A percentile compares a stretch with the other conserved stretches of the same genome.
These are phyloP conservation scores for Sylvia atricapilla DNA, from an alignment of 2,113 vertebrate genomes.

Conservation along the genomic window DNA sequence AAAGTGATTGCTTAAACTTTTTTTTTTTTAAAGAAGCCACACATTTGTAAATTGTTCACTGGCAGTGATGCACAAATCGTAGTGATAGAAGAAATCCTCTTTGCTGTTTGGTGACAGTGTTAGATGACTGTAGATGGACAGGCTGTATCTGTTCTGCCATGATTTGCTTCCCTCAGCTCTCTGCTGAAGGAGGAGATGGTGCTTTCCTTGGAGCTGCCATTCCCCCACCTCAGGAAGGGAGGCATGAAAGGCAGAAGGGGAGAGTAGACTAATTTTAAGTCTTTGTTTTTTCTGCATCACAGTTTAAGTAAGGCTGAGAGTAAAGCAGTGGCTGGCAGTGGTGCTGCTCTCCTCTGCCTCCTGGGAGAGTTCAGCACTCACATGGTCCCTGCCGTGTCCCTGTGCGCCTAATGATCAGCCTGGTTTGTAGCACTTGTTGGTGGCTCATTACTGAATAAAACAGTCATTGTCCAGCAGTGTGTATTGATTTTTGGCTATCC, in stretches of 20 bases:
- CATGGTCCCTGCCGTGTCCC: not conserved
- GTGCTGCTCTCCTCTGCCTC: not conserved
- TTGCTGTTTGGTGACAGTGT: not conserved
- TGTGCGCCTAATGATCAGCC: not conserved
- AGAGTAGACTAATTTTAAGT: not conserved
- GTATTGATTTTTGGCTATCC: slow-evolving; percentile 28
- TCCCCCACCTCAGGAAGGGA: not conserved
- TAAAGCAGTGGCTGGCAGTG: not conserved
- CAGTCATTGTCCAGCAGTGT: slow-evolving; percentile 1
- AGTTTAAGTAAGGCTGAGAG: not conserved
- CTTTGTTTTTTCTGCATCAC: not conserved
- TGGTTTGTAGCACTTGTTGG: slow-evolving; percentile 7
- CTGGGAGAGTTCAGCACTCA: not conserved
- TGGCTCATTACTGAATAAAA: slow-evolving; percentile 36
- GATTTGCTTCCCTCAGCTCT: not conserved
- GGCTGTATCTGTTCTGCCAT: not conserved
- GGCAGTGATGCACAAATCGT: not conserved
- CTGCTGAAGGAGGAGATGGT: accelerated
- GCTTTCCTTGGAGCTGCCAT: not conserved
- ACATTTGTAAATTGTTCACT: not conserved
- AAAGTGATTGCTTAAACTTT: not conserved
- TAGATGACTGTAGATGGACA: not conserved
- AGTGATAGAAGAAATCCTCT: not conserved
- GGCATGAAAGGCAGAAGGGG: not conserved
- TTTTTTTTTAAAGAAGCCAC: not conserved